Evolutionary conservation across 1,140 invertebrate species (phyloP).

Genomic region (Pissodes strobi): DNA sequence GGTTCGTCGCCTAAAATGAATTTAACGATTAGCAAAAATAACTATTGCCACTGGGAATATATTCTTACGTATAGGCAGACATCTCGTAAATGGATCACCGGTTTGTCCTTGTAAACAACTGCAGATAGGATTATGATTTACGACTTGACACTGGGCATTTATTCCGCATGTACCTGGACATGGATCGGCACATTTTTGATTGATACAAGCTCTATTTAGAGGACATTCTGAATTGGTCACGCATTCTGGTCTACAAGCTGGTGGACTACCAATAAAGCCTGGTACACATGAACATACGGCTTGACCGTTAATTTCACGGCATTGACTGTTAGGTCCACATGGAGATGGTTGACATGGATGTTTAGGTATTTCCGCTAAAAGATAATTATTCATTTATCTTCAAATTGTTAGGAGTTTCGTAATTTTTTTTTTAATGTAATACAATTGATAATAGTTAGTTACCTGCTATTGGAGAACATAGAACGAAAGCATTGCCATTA

Average conservation of each 20-base stretch:
- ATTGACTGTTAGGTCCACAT: conserved; percentile 67
- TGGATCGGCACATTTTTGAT: conserved; percentile 67
- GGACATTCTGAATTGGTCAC: conserved; percentile 63
- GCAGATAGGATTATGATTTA: conserved; percentile 70
- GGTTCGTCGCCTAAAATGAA: conserved; percentile 45
- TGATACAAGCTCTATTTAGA: conserved; percentile 61
- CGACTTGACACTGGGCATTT: conserved; percentile 64
- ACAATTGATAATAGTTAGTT: too few species aligned
- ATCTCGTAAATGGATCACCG: conserved; percentile 69
- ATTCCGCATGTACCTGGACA: conserved; percentile 68
- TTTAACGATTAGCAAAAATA: background rate
- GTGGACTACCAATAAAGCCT: conserved; percentile 67
- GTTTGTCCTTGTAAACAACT: conserved; percentile 63
- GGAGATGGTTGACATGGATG: conserved; percentile 62
- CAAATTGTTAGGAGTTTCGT: too few species aligned
- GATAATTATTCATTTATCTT: too few species aligned
- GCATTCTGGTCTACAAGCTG: conserved; percentile 65
- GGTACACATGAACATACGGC: conserved; percentile 66
- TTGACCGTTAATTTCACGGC: conserved; percentile 63
- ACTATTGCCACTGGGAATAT: background rate
- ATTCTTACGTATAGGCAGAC: conserved; percentile 58
- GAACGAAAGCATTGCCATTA: conserved; percentile 71
- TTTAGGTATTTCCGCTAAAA: conserved; percentile 31
- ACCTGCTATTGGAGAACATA: conserved; percentile 62
- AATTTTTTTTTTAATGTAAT: too few species aligned